Base-by-base conservation (phyloP, 2,888 invertebrate genomes). In the Torymus auratus region DNA sequence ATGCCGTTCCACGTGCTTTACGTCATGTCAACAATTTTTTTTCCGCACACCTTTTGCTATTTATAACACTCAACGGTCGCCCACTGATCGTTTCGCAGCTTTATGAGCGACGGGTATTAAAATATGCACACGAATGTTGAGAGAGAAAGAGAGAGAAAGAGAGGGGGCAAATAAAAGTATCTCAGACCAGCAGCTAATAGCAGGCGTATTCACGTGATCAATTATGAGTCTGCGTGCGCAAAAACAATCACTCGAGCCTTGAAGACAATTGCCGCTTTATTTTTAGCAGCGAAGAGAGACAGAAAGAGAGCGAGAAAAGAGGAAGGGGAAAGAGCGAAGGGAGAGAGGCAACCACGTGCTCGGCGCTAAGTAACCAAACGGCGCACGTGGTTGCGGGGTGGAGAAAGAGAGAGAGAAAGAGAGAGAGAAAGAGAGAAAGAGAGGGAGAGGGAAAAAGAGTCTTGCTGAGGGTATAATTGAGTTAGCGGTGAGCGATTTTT, bases 181-280 rank as follows among this genome's bases (percentile, higher is more conserved):
- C 56, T 28, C n/a, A 13, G 58, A 17, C 15, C n/a, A 5, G 28
- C 53, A 1, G 28, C 23, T 68, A 55, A 68, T 68, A 55, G 28
- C 28, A 28, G 68, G 20, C 60, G 61, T 41, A 23, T 72, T 55
- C 62, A 61, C 55, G 55, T 58, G 67, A 58, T 74, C 58, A 58
- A 65, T 74, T 67, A 74, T 28, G 28, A 65, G 61, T 17, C n/a
- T 15, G 50, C 50, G 74, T 15, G 50, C 50, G 74, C 50, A 12
- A 74, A 72, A 65, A 74, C 17, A 58, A 67, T 50, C 56, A 50
- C 3, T 5, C n/a, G 50, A 67, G 50, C 74, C 74, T 74, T 65
- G 67, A 67, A 67, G 67, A 56, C 74, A 61, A 74, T 74, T 74
- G 58, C 58, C 58, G 55, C 15, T 50, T 7, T 74, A 74, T 52